Percentiles rank a stretch among this genome's conserved stretches.
Conservation (phyloP, 2,888 invertebrate genomes). For the Heliconius hortense region DNA sequence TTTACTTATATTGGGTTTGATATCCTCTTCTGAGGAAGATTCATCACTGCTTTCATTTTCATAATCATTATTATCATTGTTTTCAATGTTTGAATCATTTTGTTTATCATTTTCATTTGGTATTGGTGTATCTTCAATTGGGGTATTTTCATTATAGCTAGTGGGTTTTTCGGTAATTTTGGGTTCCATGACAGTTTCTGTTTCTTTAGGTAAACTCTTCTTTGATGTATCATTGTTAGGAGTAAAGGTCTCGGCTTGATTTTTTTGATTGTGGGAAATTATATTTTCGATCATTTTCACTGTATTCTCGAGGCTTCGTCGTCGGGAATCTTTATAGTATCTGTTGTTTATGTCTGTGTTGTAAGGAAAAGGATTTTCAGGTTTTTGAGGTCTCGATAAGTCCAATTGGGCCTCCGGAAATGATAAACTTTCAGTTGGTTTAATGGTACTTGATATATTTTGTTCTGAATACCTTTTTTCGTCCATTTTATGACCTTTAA, state of each 20-base stretch:
- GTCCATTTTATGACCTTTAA: slow-evolving; percentile 27
- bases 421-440: slow-evolving; percentile 13
- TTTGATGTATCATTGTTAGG: not conserved
- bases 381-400: slow-evolving; percentile 36
- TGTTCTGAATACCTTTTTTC: slow-evolving; percentile 3
- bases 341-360: slow-evolving; percentile 36
- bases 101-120: slow-evolving; percentile 12
- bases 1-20: slow-evolving; percentile 37
- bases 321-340: slow-evolving; percentile 49
- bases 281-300: slow-evolving; percentile 68
- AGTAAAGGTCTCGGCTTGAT: slow-evolving; percentile 9
- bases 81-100: not conserved
- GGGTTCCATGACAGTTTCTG: not conserved
- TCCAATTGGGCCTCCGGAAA: slow-evolving; percentile 21
- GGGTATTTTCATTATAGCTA: slow-evolving; percentile 4
- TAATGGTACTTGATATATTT: slow-evolving; percentile 1
- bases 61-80: slow-evolving; percentile 21
- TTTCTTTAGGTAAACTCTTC: slow-evolving; percentile 8
- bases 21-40: slow-evolving; percentile 39
- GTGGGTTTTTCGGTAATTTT: not conserved
- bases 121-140: not conserved
- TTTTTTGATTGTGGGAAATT: slow-evolving; percentile 47
- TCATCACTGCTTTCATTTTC: slow-evolving; percentile 29
- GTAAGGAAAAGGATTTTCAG: slow-evolving; percentile 28
- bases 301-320: slow-evolving; percentile 67